A percentile compares a stretch with the other conserved stretches of the same genome.
These are phyloP conservation scores for Macroglossus sobrinus DNA, from an alignment of 2,113 vertebrate species.

Conservation along the genomic window DNA sequence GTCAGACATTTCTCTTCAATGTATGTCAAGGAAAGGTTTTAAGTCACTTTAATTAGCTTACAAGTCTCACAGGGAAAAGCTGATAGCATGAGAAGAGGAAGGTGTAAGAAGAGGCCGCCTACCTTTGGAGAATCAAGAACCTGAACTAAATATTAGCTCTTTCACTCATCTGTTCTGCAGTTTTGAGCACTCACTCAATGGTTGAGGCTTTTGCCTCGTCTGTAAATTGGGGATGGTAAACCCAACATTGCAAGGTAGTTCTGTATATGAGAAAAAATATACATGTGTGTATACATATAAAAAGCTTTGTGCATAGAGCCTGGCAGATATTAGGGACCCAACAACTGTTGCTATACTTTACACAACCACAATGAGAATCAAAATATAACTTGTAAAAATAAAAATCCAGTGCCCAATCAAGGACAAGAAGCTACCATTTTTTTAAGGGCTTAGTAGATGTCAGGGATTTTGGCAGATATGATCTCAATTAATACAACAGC, in stretches of 20 bases:
- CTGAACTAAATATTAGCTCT: not conserved
- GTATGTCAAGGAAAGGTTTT: not conserved
- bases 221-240: not conserved
- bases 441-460: not conserved
- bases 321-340: not conserved
- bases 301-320: not conserved
- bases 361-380: not conserved
- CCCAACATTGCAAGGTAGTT: not conserved
- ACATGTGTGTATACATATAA: not conserved
- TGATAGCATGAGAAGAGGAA: not conserved
- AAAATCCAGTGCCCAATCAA: not conserved
- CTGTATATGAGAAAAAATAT: not conserved
- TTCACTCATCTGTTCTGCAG: not conserved
- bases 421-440: not conserved
- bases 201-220: not conserved
- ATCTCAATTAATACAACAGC: not conserved
- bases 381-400: not conserved
- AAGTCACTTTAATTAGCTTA: not conserved
- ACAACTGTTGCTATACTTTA: not conserved
- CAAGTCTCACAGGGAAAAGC: not conserved
- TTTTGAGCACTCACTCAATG: not conserved
- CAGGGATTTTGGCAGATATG: not conserved
- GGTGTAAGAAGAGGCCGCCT: rapidly evolving
- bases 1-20: not conserved
- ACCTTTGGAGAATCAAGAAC: not conserved